phyloP scores from a whole-genome alignment of 2,797 vertebrate genomes.

The Pristis pectinata region DNA sequence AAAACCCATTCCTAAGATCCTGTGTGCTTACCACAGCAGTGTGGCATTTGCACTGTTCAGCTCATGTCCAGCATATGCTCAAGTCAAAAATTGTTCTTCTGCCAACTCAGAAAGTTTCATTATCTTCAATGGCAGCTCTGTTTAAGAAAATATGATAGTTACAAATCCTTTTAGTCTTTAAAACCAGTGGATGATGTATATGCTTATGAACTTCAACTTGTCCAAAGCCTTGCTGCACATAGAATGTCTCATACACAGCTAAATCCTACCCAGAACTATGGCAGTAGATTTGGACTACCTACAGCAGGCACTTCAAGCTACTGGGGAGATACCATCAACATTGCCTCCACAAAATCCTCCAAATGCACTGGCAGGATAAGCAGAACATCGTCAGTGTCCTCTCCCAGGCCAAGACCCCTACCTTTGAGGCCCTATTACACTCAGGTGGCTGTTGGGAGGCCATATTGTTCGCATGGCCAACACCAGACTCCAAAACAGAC shows the following conservation, averaged over 20 bases:
- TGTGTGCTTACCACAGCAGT: background rate
- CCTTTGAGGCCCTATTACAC: too few relatives aligned
- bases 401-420: too few relatives aligned
- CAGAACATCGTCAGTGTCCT: too few relatives aligned
- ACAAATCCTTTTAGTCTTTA: background rate
- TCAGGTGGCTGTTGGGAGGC: too few relatives aligned
- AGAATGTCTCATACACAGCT: background rate
- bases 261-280: background rate
- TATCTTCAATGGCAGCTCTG: background rate
- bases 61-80: background rate
- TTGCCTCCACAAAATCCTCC: too few relatives aligned
- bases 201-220: background rate
- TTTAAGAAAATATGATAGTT: background rate
- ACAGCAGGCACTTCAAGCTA: too few relatives aligned
- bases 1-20: background rate
- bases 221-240: background rate
- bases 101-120: background rate
- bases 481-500: too few relatives aligned
- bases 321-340: too few relatives aligned
- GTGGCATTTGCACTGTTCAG: too few relatives aligned
- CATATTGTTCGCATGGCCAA: too few relatives aligned
- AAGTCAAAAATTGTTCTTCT: background rate
- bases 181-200: background rate
- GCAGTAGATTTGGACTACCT: too few relatives aligned
- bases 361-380: too few relatives aligned